Evolutionary conservation across 2,113 vertebrate species (phyloP).

Genomic region (Deroptyus accipitrinus): DNA sequence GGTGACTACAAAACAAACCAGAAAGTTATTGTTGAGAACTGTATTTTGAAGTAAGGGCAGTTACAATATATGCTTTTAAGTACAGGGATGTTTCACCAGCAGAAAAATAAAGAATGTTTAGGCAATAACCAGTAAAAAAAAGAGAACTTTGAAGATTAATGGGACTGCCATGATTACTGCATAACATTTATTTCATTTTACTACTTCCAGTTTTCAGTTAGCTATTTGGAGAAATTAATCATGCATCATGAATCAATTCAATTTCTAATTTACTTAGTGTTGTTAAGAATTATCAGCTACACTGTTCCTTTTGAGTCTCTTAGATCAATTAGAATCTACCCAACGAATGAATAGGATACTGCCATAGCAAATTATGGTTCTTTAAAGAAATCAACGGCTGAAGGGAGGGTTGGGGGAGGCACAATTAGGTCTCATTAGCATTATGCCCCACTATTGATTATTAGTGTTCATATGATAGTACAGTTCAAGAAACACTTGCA

Average conservation of each 20-base stretch:
- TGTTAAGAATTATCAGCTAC: background rate
- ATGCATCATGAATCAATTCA: slow-evolving; percentile 1
- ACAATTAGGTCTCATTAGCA: background rate
- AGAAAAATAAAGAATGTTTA: background rate
- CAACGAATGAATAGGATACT: background rate
- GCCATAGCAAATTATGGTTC: background rate
- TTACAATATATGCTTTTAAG: background rate
- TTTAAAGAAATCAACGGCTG: background rate
- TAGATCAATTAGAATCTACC: background rate
- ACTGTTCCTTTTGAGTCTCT: background rate
- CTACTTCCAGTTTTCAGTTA: background rate
- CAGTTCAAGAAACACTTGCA: background rate
- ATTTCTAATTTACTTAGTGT: slow-evolving; percentile 27
- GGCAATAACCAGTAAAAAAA: background rate
- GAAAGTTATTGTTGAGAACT: background rate
- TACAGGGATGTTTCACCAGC: background rate
- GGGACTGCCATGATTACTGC: background rate
- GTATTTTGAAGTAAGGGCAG: background rate
- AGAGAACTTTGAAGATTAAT: background rate
- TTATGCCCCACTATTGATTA: background rate
- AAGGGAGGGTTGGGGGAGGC: background rate
- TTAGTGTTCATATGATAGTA: background rate
- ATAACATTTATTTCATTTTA: background rate
- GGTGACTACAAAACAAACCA: background rate
- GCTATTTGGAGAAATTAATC: slow-evolving; percentile 21